Base-by-base conservation (phyloP, 2,113 vertebrate species). In the Pelecanus crispus region DNA sequence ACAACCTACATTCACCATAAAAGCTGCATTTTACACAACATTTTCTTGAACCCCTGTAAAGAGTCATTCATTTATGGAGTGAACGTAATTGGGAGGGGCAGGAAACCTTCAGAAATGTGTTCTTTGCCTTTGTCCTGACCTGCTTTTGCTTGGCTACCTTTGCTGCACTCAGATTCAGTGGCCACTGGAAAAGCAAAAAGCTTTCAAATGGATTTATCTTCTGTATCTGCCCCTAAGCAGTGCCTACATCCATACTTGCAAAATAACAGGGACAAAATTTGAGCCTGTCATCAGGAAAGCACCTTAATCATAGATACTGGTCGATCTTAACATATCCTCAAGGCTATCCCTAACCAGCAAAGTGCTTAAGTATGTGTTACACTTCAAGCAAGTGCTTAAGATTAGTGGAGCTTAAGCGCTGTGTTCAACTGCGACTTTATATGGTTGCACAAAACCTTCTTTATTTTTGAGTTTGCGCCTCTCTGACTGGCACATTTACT, bases 21-120 rank as follows among this genome's bases (percentile, higher is more conserved):
- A 98, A 98, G 98, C 97, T 98, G 97, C 97, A 98, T 97, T 97
- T 97, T 95, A 98, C 97, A 98, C 98, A 98, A 98, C 98, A 98
- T 98, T 98, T 97, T 98, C 98, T 98, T 97, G 94, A 97, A 97
- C 97, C 97, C 97, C 98, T 95, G 42, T 65, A 67, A 92, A 90
- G 70, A 96, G 73, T 95, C 3, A 2, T 92, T 78, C 25, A 10
- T 79, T 78, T 92, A 81, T 36, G 36, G 73, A 81, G 75, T 80
- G 87, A 85, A 91, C 14, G 2, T 58, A 91, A 71, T 78, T 26
- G 28, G 56, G 68, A 88, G 79, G 66, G 55, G 79, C 32, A 92
- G 59, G 52, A 95, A 92, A 81, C 66, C 44, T 89, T 86, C 47
- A 68, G 49, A 97, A 92, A 94, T 91, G n/a, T 50, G 2, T 45